phyloP scores from a whole-genome alignment of 2,113 vertebrate species.

The Serinus canaria region DNA sequence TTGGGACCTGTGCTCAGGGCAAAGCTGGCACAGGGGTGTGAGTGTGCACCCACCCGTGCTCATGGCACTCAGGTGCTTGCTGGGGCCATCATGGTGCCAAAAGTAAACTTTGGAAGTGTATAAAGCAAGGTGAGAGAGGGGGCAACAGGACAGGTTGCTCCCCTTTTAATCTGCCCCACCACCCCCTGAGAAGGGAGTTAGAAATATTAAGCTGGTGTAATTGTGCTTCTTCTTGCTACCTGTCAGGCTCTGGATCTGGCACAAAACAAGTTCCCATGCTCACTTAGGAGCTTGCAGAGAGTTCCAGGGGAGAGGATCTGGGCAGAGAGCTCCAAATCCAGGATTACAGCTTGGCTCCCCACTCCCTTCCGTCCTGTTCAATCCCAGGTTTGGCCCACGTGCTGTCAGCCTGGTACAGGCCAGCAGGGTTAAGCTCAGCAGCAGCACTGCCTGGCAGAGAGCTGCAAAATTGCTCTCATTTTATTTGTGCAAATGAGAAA shows the following conservation, averaged over 20 bases:
- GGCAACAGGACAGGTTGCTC: not conserved
- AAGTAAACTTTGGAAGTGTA: not conserved
- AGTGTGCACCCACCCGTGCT: not conserved
- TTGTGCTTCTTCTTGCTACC: not conserved
- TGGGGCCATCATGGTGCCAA: not conserved
- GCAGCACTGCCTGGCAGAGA: not conserved
- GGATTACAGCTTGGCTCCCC: not conserved
- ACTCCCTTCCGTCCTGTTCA: not conserved
- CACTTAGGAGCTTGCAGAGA: not conserved
- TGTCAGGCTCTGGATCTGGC: not conserved
- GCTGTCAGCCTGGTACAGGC: not conserved
- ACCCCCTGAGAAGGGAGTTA: no score
- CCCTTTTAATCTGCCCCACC: no score
- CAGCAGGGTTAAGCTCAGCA: not conserved
- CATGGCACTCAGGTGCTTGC: not conserved
- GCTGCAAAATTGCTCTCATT: not conserved
- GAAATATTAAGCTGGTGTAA: not conserved
- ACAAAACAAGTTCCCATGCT: accelerated
- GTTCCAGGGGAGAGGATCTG: not conserved
- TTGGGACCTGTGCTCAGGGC: not conserved
- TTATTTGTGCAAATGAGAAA: not conserved
- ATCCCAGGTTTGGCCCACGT: not conserved
- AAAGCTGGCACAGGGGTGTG: accelerated
- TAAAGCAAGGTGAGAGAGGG: not conserved
- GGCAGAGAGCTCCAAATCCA: not conserved